These are phyloP conservation scores for Hydrozoanthus gracilis DNA, from an alignment of 92 coral and sea anemone genomes.

Conservation along the genomic window DNA sequence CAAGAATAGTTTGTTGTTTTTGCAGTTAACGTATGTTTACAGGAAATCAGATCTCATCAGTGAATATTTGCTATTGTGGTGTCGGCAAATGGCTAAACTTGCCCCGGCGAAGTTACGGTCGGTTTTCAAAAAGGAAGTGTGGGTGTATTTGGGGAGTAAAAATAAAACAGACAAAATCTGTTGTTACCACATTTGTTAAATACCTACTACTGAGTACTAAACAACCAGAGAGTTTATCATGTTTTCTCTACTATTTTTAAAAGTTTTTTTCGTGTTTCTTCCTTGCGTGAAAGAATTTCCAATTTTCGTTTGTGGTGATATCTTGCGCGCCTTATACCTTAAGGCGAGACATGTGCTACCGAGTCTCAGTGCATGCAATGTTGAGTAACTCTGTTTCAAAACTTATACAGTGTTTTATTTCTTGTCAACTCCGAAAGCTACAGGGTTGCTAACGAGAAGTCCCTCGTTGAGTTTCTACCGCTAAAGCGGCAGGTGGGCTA, in stretches of 20 bases:
- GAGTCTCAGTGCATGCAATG: slow-evolving; percentile 7
- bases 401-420: neutral
- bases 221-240: neutral
- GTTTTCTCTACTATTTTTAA: neutral
- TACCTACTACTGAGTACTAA: no score
- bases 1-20: neutral
- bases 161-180: slow-evolving; percentile 33
- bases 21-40: neutral
- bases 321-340: slow-evolving; percentile 1
- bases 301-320: slow-evolving; percentile 19
- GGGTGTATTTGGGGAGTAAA: slow-evolving; percentile 20
- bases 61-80: neutral
- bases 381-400: neutral
- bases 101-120: neutral
- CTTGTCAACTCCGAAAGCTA: neutral
- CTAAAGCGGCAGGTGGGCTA: neutral
- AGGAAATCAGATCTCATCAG: slow-evolving; percentile 12
- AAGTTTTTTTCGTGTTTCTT: neutral
- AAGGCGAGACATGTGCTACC: slow-evolving; percentile 30
- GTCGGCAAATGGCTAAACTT: slow-evolving; percentile 25
- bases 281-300: slow-evolving; percentile 46
- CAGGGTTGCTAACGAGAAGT: neutral
- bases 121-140: slow-evolving; percentile 24
- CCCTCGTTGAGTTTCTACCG: neutral
- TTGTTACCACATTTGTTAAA: slow-evolving; percentile 6